Evolutionary conservation across 2,888 invertebrate species (phyloP), one percentile per base, ranked within the genome.

Genomic region (Melikaiella ostensackeni): DNA sequence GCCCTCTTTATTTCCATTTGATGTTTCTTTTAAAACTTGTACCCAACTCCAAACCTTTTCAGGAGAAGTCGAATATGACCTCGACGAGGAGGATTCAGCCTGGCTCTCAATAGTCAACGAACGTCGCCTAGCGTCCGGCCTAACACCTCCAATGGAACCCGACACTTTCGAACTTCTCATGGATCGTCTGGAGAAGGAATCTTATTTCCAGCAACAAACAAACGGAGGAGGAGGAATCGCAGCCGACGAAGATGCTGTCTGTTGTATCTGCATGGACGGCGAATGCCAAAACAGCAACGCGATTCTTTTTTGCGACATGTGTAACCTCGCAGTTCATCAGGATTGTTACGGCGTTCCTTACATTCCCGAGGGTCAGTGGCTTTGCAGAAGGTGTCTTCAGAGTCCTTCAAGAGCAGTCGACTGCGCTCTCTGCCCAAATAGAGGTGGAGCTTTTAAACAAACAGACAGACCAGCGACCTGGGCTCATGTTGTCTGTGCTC

Each of bases 301-400:
- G 64, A 99, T 99, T 85, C 93, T 99, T 74, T 99, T 99, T 92
- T 99, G 99, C 93, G 99, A 99, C 93, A 98, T 99, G 98, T 99
- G 99, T 92, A 99, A 99, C 92, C 93, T 99, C 83, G 98, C 99
- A 35, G 99, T 99, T 19, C 99, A 99, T 92, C 99, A 99, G 92
- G 98, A 99, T 91, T 99, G 99, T 89, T 99, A 99, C 92, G 99
- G 99, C 75, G 98, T 98, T 7, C 98, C 98, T 8, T 98, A 98
- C 91, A 98, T 98, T 88, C 98, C 98, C 0, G 98, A 98, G 89
- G 98, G 99, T 0, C 98, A 99, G 91, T 99, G 99, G 99, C 92
- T 99, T 42, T 99, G 99, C 90, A 94, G 99, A 66, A 94, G 98
- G 79, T 99, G 99, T 91, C 93, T 99, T 16, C 98, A 99, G 88